Evolutionary conservation across 2,797 vertebrate species (phyloP).

Genomic region (Clarias fuscus): DNA sequence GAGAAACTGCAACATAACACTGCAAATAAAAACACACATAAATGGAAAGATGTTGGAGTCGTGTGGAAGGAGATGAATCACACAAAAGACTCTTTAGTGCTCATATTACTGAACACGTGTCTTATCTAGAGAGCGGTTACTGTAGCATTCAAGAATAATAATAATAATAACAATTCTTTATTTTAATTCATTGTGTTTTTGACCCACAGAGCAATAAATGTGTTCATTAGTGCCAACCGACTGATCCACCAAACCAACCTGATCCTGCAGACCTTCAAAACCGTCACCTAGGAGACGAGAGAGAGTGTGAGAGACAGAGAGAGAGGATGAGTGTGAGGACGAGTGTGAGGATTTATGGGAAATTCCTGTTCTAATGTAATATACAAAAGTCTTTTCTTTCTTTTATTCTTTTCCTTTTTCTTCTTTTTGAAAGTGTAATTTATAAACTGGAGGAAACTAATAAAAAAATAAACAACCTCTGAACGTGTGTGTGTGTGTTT

Average conservation of each 20-base stretch:
- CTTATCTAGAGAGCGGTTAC: background rate
- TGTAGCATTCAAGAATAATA: background rate
- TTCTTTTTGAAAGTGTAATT: conserved; percentile 87
- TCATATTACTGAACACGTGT: background rate
- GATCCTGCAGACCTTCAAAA: conserved; percentile 99
- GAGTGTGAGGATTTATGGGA: conserved; percentile 69
- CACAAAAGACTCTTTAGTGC: too few relatives aligned
- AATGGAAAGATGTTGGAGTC: too few relatives aligned
- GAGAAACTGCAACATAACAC: too few relatives aligned
- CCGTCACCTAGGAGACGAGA: conserved; percentile 85
- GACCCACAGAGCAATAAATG: conserved; percentile 92
- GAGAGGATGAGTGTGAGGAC: background rate
- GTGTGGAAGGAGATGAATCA: too few relatives aligned
- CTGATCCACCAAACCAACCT: conserved; percentile 99
- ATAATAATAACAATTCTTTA: background rate
- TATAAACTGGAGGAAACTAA: conserved; percentile 77
- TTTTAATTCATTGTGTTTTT: conserved; percentile 38
- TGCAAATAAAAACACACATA: too few relatives aligned
- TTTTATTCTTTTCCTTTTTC: conserved; percentile 41
- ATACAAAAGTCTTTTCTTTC: conserved; percentile 86
- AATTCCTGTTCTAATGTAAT: conserved; percentile 89
- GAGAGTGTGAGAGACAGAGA: conserved; percentile 35
- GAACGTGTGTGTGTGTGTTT: background rate
- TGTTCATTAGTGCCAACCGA: conserved; percentile 98
- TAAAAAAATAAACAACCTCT: background rate